Evolutionary conservation across 2,797 vertebrate species (phyloP).

Genomic region (Acipenser ruthenus): DNA sequence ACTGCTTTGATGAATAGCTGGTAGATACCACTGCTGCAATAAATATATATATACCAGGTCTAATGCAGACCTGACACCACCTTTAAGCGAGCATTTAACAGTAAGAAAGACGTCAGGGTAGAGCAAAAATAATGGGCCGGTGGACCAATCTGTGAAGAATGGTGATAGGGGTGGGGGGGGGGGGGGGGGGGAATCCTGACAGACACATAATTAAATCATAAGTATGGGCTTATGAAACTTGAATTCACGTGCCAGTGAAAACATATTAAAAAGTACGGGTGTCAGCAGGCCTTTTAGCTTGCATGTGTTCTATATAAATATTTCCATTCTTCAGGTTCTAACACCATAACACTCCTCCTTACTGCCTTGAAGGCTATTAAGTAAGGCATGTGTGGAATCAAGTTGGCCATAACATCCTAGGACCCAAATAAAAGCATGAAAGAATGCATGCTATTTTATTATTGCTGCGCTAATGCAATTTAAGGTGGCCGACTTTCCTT

Average conservation of each 20-base stretch:
- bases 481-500: neutral
- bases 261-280: constrained; percentile 9
- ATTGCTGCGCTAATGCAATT: neutral
- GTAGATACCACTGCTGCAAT: neutral
- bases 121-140: constrained; percentile 23
- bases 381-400: neutral
- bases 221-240: constrained; percentile 6
- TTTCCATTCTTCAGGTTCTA: constrained; percentile 1
- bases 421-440: neutral
- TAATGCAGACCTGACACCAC: constrained; percentile 14
- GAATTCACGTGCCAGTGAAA: constrained; percentile 14
- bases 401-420: neutral
- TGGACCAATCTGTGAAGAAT: constrained; percentile 25
- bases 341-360: neutral
- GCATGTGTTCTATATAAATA: constrained; percentile 14
- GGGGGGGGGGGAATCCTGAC: constrained; percentile 1
- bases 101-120: constrained; percentile 29
- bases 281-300: neutral
- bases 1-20: neutral
- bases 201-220: constrained; percentile 10
- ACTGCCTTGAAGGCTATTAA: neutral
- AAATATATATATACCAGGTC: neutral
- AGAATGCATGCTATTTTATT: neutral
- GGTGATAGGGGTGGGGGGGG: neutral
- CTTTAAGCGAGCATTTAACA: constrained; percentile 26